These are phyloP conservation scores for Struthio camelus DNA, from an alignment of 2,113 vertebrate genomes.

Conservation along the genomic window DNA sequence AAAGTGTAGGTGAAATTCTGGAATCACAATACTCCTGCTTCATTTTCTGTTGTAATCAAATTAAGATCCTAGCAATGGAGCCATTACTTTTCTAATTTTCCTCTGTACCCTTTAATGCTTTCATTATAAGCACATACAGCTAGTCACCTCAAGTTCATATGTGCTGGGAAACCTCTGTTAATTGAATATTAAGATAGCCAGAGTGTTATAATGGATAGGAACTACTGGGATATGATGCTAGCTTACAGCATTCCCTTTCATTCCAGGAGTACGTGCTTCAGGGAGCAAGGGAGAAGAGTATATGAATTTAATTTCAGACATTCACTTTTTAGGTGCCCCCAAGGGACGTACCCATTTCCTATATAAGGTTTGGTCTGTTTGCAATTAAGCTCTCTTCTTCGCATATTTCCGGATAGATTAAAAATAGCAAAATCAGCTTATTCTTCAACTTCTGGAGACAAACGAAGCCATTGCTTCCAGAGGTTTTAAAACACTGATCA, in stretches of 20 bases:
- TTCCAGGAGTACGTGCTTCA: constrained; percentile 48
- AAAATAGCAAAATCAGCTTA: constrained; percentile 81
- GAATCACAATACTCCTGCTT: not conserved
- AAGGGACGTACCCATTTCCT: constrained; percentile 73
- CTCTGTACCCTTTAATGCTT: constrained; percentile 20
- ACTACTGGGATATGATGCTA: constrained; percentile 44
- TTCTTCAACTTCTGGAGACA: constrained; percentile 76
- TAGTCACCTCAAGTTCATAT: constrained; percentile 16
- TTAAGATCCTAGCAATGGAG: not conserved
- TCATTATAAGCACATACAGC: constrained; percentile 5
- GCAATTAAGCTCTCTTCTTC: constrained; percentile 78
- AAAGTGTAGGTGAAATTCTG: constrained; percentile 31
- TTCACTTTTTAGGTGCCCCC: constrained; percentile 75
- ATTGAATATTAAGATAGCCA: constrained; percentile 42
- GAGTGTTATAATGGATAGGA: constrained; percentile 32
- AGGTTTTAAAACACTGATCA: constrained; percentile 66
- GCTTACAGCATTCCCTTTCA: constrained; percentile 45
- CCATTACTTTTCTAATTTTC: constrained; percentile 11
- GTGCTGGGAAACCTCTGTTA: constrained; percentile 54
- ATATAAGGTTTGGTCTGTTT: constrained; percentile 81
- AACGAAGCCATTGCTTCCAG: constrained; percentile 74
- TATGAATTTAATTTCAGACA: constrained; percentile 72
- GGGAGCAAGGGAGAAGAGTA: constrained; percentile 49
- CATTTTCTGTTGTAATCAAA: not conserved
- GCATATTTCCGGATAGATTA: constrained; percentile 80